Percentiles rank a stretch among this genome's conserved stretches.
Evolutionary conservation across 2,888 invertebrate species (phyloP).

Genomic region (Phortica okadai): DNA sequence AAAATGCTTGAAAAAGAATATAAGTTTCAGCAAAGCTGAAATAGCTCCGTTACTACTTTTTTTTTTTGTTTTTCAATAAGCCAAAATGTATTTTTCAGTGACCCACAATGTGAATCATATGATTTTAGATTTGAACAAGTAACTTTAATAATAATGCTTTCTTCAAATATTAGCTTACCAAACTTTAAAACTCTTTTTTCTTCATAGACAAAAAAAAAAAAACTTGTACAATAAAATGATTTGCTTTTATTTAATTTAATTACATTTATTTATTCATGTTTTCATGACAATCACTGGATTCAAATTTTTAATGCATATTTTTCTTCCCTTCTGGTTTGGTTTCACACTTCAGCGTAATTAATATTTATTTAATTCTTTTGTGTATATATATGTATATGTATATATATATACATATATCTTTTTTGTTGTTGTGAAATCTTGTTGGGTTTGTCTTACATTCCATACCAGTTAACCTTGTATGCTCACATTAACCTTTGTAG

Average conservation of each 20-base stretch:
- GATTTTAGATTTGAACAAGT: too few species aligned
- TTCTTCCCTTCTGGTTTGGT: slow-evolving; percentile 44
- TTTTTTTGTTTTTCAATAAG: too few species aligned
- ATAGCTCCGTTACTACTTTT: too few species aligned
- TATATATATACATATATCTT: neutral
- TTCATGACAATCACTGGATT: slow-evolving; percentile 67
- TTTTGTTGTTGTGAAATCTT: neutral
- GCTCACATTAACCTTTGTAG: slow-evolving; percentile 15
- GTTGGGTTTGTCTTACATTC: too few species aligned
- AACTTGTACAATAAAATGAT: slow-evolving; percentile 38
- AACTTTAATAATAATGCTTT: too few species aligned
- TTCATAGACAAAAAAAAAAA: slow-evolving; percentile 55
- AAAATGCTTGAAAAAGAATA: too few species aligned
- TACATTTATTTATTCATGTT: slow-evolving; percentile 62
- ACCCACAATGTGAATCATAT: too few species aligned
- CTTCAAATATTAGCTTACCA: too few species aligned
- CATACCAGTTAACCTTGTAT: too few species aligned
- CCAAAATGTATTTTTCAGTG: too few species aligned
- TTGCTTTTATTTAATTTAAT: slow-evolving; percentile 56
- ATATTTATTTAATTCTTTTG: slow-evolving; percentile 1
- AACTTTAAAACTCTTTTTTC: too few species aligned
- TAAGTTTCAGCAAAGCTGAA: too few species aligned
- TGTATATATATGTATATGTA: neutral
- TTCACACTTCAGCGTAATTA: slow-evolving; percentile 7
- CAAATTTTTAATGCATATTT: slow-evolving; percentile 37